These are phyloP conservation scores for Drosophila histrio DNA, from an alignment of 2,888 invertebrate genomes.

Conservation along the genomic window DNA sequence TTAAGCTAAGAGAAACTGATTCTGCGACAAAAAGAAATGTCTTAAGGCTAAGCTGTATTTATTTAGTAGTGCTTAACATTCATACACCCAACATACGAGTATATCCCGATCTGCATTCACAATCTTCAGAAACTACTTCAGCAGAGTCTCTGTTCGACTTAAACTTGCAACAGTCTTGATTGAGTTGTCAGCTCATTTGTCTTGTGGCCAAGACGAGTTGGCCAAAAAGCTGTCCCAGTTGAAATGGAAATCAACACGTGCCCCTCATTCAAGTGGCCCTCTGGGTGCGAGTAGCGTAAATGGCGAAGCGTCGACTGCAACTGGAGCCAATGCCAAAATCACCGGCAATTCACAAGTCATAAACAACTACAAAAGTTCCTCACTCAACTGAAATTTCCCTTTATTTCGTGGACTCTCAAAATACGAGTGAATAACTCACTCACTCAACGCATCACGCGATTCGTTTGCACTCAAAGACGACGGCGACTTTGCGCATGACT, in stretches of 20 bases:
- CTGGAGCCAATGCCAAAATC: slow-evolving; percentile 1
- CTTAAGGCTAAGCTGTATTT: too few species aligned
- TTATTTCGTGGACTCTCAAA: slow-evolving; percentile 29
- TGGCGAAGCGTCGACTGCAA: slow-evolving; percentile 7
- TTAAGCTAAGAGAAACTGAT: too few species aligned
- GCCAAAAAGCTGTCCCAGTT: slow-evolving; percentile 36
- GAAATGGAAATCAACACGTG: slow-evolving; percentile 49
- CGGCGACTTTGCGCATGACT: slow-evolving; percentile 42
- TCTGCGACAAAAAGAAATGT: too few species aligned
- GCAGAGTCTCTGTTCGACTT: not conserved
- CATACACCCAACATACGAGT: too few species aligned
- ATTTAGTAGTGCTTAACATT: too few species aligned
- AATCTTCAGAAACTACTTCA: not conserved
- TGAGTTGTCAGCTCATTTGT: slow-evolving; percentile 3
- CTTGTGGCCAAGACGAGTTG: slow-evolving; percentile 15
- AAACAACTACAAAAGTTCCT: slow-evolving; percentile 32
- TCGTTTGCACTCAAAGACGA: slow-evolving; percentile 9
- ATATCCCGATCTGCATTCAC: not conserved
- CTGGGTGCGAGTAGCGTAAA: slow-evolving; percentile 25
- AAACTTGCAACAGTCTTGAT: not conserved
- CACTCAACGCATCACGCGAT: not conserved
- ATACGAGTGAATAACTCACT: slow-evolving; percentile 5
- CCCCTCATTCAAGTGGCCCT: slow-evolving; percentile 31
- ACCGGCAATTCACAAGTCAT: slow-evolving; percentile 44
- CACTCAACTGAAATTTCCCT: slow-evolving; percentile 13